Base-by-base conservation (phyloP, 2,113 vertebrate species). In the Equus quagga region DNA sequence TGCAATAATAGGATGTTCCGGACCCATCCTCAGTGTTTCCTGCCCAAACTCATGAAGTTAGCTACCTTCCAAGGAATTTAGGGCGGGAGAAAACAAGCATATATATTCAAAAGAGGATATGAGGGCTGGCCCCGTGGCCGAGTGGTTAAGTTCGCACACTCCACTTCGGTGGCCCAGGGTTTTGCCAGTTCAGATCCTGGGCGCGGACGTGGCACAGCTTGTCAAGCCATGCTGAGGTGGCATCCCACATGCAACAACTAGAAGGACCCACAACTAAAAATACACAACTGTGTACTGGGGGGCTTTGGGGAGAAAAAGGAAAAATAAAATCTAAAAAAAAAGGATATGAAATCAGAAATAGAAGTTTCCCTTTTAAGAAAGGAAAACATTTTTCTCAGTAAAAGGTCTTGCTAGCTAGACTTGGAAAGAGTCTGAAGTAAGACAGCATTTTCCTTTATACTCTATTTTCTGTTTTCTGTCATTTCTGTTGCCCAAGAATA, bases 21-120 rank as follows among this genome's bases (percentile, higher is more conserved):
- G 18, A 65, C 58, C 28, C 46, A 81, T 58, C 65, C 56, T 85
- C n/a, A 72, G 1, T 96, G 46, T 94, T 85, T 91, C 17, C n/a
- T 78, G 33, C 21, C 23, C 65, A 49, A 83, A 93, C 54, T 76
- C 36, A 72, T 94, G 26, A 94, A 72, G 28, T 72, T 89, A 84
- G 44, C 75, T 92, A 81, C 36, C 49, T 81, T 88, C 56, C 36
- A 88, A 87, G 65, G 14, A 88, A 88, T 92, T 81, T 87, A 69
- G 31, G 8, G 24, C 81, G 58, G 56, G 49, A 67, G 14, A 88
- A 76, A 89, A 82, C 46, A 88, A 41, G 14, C 21, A 31, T 54
- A n/a, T 58, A 75, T 36, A 58, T 88, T 75, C 21, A 8, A 78
- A 91, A 96, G 44, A 64, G 14, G 17, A 65, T 72, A 79, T 72